Evolutionary conservation across 1,140 invertebrate genomes (phyloP).

Genomic region (Doryteuthis pealeii): DNA sequence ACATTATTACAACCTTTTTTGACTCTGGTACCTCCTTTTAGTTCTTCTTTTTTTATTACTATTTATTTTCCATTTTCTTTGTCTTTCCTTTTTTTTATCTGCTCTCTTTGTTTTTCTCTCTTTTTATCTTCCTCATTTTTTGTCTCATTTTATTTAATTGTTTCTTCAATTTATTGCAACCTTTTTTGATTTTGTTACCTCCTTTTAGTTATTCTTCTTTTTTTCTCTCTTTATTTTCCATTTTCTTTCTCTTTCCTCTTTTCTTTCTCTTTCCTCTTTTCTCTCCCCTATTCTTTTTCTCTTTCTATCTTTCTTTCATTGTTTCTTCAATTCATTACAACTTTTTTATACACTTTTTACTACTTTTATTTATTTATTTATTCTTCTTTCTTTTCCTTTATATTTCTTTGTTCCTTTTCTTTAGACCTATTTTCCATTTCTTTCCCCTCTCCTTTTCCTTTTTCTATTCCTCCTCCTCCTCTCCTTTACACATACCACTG

Average conservation of each 20-base stretch:
- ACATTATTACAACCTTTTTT: too few species aligned
- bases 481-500: neutral
- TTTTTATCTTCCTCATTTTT: neutral
- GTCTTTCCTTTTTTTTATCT: too few species aligned
- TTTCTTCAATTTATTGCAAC: neutral
- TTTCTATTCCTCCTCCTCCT: neutral
- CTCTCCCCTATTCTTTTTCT: too few species aligned
- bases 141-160: neutral
- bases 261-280: neutral
- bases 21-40: too few species aligned
- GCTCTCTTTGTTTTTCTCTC: neutral
- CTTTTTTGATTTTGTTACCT: neutral
- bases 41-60: too few species aligned
- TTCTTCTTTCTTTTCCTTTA: too few species aligned
- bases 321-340: too few species aligned
- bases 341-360: too few species aligned
- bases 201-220: neutral
- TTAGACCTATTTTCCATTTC: neutral
- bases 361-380: too few species aligned
- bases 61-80: too few species aligned
- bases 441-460: too few species aligned
- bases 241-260: neutral
- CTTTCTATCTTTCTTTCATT: too few species aligned
- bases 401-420: neutral
- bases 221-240: neutral